A percentile compares a stretch with the other conserved stretches of the same genome.
Conservation (phyloP, 2,797 vertebrate species). For the Meda fulgida region DNA sequence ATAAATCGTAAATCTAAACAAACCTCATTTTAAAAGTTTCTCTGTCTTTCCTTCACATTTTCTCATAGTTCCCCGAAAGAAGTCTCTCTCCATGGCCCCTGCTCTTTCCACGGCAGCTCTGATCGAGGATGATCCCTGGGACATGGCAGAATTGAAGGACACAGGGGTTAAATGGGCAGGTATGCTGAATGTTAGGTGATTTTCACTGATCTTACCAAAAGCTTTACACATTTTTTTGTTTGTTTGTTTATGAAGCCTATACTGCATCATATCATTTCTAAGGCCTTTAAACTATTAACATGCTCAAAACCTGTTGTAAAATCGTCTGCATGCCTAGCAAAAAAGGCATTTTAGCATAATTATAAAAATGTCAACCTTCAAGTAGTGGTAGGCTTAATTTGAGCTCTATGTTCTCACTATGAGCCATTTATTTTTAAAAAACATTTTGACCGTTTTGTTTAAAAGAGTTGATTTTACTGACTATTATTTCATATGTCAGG, state of each 20-base stretch:
- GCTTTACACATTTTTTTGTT: background rate
- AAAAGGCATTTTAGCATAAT: background rate
- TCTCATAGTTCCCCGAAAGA: constrained; percentile 64
- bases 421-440: background rate
- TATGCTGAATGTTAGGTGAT: constrained; percentile 52
- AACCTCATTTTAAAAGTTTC: background rate
- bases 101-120: constrained; percentile 82
- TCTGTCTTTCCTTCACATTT: background rate
- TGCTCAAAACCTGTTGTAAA: background rate
- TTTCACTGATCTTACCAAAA: background rate
- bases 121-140: constrained; percentile 84
- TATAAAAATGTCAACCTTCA: background rate
- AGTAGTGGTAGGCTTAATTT: background rate
- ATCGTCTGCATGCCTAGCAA: background rate
- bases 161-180: constrained; percentile 85
- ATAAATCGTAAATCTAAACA: background rate
- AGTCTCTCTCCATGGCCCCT: constrained; percentile 74
- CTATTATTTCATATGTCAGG: background rate
- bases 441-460: no score
- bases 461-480: background rate
- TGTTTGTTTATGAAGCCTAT: background rate
- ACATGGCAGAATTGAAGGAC: constrained; percentile 82
- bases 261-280: background rate
- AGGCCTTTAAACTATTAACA: background rate
- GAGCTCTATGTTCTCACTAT: background rate